Conservation (phyloP, 2,113 vertebrate genomes). For the Muscicapa adusta region DNA sequence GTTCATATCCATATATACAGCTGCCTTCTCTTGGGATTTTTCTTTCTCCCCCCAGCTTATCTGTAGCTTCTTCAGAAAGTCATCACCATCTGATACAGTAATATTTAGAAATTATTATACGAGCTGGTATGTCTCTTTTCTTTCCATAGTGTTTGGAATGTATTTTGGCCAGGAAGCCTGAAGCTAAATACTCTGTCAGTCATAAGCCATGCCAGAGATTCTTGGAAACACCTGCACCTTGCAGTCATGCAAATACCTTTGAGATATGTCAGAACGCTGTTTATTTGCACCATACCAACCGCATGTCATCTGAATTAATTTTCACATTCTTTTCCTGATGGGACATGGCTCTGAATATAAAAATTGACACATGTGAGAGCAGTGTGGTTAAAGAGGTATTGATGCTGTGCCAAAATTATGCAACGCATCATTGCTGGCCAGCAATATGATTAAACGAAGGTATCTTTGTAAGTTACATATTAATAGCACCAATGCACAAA, state of each 20-base stretch:
- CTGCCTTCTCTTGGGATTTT: not conserved
- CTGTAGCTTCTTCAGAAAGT: not conserved
- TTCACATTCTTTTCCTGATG: constrained; percentile 32
- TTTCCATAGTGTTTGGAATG: not conserved
- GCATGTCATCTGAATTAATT: not conserved
- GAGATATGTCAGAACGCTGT: constrained; percentile 6
- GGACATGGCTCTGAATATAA: not conserved
- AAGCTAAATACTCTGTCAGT: constrained; percentile 12
- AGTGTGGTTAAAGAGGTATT: not conserved
- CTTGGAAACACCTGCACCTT: constrained; percentile 42
- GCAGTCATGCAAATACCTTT: constrained; percentile 30
- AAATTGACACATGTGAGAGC: not conserved
- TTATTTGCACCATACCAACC: constrained; percentile 34
- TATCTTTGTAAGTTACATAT: not conserved
- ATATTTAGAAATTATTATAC: not conserved
- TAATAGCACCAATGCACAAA: not conserved
- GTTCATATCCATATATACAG: not conserved
- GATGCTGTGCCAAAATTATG: not conserved
- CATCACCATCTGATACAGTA: not conserved
- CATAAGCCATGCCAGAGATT: constrained; percentile 3
- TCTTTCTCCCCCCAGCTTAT: not conserved
- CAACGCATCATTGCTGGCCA: not conserved
- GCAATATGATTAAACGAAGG: not conserved
- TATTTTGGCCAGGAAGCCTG: constrained; percentile 7
- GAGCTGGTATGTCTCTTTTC: not conserved